These are phyloP conservation scores for Hyposmocoma kahamanoa DNA, from an alignment of 1,140 invertebrate genomes.

Conservation along the genomic window DNA sequence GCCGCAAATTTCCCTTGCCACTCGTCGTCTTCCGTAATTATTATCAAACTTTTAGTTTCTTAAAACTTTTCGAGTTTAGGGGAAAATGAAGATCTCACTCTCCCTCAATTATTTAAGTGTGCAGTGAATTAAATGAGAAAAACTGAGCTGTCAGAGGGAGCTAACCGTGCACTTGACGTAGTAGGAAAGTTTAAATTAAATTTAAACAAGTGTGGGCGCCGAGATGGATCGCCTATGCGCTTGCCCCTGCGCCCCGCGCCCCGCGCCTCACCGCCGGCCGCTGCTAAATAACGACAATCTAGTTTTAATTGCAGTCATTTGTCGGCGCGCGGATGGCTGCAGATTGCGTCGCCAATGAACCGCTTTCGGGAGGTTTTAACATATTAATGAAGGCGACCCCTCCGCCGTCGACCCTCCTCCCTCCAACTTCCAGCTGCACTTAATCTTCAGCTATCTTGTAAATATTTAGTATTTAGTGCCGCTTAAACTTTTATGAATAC, in stretches of 20 bases:
- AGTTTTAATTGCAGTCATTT: slow-evolving; percentile 37
- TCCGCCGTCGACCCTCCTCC: not conserved
- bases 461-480: slow-evolving; percentile 21
- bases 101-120: slow-evolving; percentile 27
- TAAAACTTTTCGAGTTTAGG: slow-evolving; percentile 15
- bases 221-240: slow-evolving; percentile 17
- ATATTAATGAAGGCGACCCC: slow-evolving; percentile 24
- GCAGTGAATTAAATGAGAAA: slow-evolving; percentile 21
- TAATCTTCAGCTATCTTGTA: not conserved
- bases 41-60: slow-evolving; percentile 34
- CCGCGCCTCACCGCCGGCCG: slow-evolving; percentile 3
- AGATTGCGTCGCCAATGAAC: slow-evolving; percentile 23
- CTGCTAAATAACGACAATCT: slow-evolving; percentile 35
- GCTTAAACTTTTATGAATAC: slow-evolving; percentile 26
- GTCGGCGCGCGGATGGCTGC: slow-evolving; percentile 22
- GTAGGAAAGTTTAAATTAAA: slow-evolving; percentile 44
- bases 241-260: slow-evolving; percentile 7
- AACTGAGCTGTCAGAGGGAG: slow-evolving; percentile 14
- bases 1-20: slow-evolving; percentile 41
- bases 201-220: slow-evolving; percentile 20
- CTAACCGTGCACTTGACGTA: slow-evolving; percentile 24
- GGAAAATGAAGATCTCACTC: slow-evolving; percentile 9
- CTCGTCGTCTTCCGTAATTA: slow-evolving; percentile 30
- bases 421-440: not conserved
- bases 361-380: slow-evolving; percentile 20